Evolutionary conservation across 2,797 vertebrate genomes (phyloP), one percentile per base, ranked within the genome.

Genomic region (Oryzias sinensis): DNA sequence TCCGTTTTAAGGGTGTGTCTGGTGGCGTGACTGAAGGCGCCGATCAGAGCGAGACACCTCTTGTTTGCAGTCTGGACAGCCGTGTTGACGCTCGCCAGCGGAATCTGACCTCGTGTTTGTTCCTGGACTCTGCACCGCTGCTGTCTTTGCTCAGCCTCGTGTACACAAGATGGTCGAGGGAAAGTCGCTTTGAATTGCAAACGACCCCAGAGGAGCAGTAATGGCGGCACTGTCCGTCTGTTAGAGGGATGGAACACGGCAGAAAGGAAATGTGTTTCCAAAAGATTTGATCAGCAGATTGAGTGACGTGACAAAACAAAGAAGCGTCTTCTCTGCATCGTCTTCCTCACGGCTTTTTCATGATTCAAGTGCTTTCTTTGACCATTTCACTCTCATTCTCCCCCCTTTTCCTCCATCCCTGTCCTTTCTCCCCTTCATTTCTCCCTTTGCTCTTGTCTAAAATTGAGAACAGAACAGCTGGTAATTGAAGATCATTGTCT

Each of bases 401-500:
- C 27, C n/a, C 43, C 29, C 17, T 16, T 14, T 13, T 43, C 17
- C 14, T 14, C 20, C 15, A 9, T 27, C 20, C 37, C 62, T 57
- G 54, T 56, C 57, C 70, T 42, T 14, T 65, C 51, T 48, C 60
- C 50, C 68, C 68, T 64, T 56, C 62, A 51, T 67, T 72, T 72
- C 65, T 64, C 60, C 70, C 73, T 53, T 53, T 60, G 56, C 72
- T 84, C 83, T 85, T 87, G 88, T 92, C 89, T 91, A 84, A 91
- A 91, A 90, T 89, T 87, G 89, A 82, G 87, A 85, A 80, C 67
- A 81, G 86, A 89, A 76, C 84, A 90, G 89, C 82, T 88, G 88
- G 89, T 93, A 93, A 93, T 92, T 92, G 90, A 90, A 93, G 91
- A 93, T 93, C 89, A 89, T 90, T 91, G 91, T 92, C 91, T 91